These are phyloP conservation scores for Helicorthomorpha holstii DNA, from an alignment of 1,140 invertebrate species.

Conservation along the genomic window DNA sequence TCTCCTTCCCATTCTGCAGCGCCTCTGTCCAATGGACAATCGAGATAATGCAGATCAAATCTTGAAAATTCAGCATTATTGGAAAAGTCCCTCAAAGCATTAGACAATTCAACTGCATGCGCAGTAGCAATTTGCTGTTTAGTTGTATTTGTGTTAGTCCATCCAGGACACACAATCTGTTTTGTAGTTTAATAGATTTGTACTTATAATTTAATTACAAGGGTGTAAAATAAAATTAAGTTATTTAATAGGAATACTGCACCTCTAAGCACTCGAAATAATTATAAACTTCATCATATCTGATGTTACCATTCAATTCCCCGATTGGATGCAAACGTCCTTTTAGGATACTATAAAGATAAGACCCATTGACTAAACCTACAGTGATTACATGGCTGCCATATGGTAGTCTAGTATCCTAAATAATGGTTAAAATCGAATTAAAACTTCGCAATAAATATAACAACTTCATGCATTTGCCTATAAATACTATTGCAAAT, in stretches of 20 bases:
- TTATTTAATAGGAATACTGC: not conserved
- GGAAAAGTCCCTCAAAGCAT: slow-evolving; percentile 23
- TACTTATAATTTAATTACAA: slow-evolving; percentile 26
- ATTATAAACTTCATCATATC: slow-evolving; percentile 28
- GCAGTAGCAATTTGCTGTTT: not conserved
- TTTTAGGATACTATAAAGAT: slow-evolving; percentile 27
- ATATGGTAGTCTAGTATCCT: slow-evolving; percentile 25
- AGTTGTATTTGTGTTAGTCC: not conserved
- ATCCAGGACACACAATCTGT: slow-evolving; percentile 1
- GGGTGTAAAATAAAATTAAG: slow-evolving; percentile 8
- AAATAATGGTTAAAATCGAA: too few species aligned
- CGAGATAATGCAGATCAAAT: slow-evolving; percentile 28
- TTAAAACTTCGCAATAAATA: too few species aligned
- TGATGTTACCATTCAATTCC: slow-evolving; percentile 24
- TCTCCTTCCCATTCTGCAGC: slow-evolving; percentile 24
- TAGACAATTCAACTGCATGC: slow-evolving; percentile 21
- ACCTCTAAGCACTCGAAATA: slow-evolving; percentile 33
- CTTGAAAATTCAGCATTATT: slow-evolving; percentile 16
- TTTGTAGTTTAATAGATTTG: slow-evolving; percentile 23
- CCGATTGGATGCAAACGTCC: slow-evolving; percentile 31
- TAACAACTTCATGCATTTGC: too few species aligned
- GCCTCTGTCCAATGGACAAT: slow-evolving; percentile 23
- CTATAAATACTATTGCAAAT: too few species aligned
- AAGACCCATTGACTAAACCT: slow-evolving; percentile 29
- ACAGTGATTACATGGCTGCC: slow-evolving; percentile 30